Evolutionary conservation across 2,888 invertebrate genomes (phyloP), one percentile per base, ranked within the genome.

Genomic region (Taphrorychus bicolor): DNA sequence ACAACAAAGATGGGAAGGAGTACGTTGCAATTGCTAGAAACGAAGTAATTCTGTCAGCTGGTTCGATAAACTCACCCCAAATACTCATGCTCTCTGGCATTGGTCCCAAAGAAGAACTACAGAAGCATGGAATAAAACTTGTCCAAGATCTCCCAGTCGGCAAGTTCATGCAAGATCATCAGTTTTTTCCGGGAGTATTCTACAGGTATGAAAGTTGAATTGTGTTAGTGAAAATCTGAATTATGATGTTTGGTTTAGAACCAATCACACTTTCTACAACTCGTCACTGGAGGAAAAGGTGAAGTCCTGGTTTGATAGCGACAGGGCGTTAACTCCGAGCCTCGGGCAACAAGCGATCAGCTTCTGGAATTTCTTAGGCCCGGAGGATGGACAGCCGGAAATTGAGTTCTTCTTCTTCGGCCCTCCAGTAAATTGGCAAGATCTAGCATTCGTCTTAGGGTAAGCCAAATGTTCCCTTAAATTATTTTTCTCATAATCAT

Each of bases 1-100:
- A 64, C 0, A 83, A 87, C 1, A 81, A 82, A 52, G 79, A 87
- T 73, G 65, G 65, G 1, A 40, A 52, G 23, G 42, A 52, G 17
- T 65, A 24, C 23, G 9, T 22, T 1, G 65, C 52, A 16, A 52
- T 1, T 7, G 65, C 65, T 2, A 17, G 7, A 14, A 59, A 41
- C 14, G 65, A 65, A 16, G 65, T 65, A 2, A 5, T 65, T 0
- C 16, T 65, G 1, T 65, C 65, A 3, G 59, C 65, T 3, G 65
- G 65, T 14, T 17, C 53, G 4, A 41, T 65, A 9, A 57, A 57
- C 16, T 63, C 63, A n/a, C 63, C 63, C 7, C 63, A 63, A 21
- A 17, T 63, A 11, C 24, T 63, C 14, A 63, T 63, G 63, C 16
- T 63, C n/a, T 57, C 56, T 1, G 63, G 63, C 11, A 40, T 63